Evolutionary conservation across 2,888 invertebrate species (phyloP).

Genomic region (Euplexia lucipara): DNA sequence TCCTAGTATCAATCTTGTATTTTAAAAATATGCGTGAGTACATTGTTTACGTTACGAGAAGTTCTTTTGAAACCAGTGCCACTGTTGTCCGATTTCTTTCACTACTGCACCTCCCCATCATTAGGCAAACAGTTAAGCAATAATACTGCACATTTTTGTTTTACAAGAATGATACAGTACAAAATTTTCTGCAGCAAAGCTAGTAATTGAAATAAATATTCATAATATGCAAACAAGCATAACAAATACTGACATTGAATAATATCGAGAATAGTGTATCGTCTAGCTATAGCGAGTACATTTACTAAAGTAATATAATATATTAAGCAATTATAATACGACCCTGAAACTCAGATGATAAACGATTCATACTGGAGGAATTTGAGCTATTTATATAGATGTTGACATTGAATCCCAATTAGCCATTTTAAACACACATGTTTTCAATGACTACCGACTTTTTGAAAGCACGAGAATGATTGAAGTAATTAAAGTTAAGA

Average conservation of each 20-base stretch:
- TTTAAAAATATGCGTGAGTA: constrained; percentile 4
- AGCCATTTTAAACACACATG: constrained; percentile 14
- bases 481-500: constrained; percentile 43
- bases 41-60: not conserved
- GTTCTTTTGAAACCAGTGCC: not conserved
- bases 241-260: not conserved
- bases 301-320: not conserved
- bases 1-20: constrained; percentile 10
- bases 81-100: not conserved
- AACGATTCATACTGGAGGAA: constrained; percentile 21
- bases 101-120: too few species aligned
- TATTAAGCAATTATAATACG: constrained; percentile 32
- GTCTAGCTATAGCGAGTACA: not conserved
- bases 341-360: constrained; percentile 15
- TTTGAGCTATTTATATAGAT: constrained; percentile 13
- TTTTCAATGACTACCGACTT: constrained; percentile 2
- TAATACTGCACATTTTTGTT: constrained; percentile 23
- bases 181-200: not conserved
- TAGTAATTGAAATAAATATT: not conserved
- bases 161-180: constrained; percentile 12
- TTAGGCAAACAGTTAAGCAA: too few species aligned
- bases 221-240: not conserved
- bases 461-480: constrained; percentile 6
- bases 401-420: constrained; percentile 45
- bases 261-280: constrained; percentile 5